These are phyloP conservation scores for Aleiodes testaceus DNA, from an alignment of 2,888 invertebrate species.

Conservation along the genomic window DNA sequence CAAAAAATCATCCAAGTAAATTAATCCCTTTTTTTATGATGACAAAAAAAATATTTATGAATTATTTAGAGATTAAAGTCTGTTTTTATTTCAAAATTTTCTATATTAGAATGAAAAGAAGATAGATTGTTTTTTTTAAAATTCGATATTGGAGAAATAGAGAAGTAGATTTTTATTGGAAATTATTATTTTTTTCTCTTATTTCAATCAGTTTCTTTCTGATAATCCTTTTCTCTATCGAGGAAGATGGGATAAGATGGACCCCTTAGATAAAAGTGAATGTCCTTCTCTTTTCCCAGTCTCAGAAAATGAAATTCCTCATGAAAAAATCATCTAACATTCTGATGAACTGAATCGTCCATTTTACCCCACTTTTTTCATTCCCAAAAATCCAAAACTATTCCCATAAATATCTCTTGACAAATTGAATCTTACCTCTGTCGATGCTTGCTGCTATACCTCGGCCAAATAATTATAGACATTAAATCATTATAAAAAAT, in stretches of 20 bases:
- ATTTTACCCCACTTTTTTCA: conserved; percentile 31
- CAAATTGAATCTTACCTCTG: conserved; percentile 57
- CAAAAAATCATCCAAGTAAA: not conserved
- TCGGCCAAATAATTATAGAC: conserved; percentile 63
- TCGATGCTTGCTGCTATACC: conserved; percentile 72
- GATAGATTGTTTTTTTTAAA: not conserved
- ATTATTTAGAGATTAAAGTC: conserved; percentile 1
- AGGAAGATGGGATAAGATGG: too few relatives aligned
- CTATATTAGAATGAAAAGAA: conserved; percentile 31
- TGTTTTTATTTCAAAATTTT: not conserved
- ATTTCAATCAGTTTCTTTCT: too few relatives aligned
- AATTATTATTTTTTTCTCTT: too few relatives aligned
- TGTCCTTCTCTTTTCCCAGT: too few relatives aligned
- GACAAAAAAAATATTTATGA: not conserved
- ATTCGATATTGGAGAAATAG: too few relatives aligned
- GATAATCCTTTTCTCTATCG: too few relatives aligned
- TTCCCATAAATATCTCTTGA: conserved; percentile 51
- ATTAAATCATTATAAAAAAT: too few relatives aligned
- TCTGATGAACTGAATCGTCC: not conserved
- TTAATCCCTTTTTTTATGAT: not conserved
- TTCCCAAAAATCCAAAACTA: conserved; percentile 27
- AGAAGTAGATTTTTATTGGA: too few relatives aligned
- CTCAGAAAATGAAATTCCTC: too few relatives aligned
- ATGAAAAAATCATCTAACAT: too few relatives aligned
- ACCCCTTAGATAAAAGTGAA: too few relatives aligned